These are phyloP conservation scores for Thaumetopoea pityocampa DNA, from an alignment of 1,140 invertebrate genomes.

Conservation along the genomic window DNA sequence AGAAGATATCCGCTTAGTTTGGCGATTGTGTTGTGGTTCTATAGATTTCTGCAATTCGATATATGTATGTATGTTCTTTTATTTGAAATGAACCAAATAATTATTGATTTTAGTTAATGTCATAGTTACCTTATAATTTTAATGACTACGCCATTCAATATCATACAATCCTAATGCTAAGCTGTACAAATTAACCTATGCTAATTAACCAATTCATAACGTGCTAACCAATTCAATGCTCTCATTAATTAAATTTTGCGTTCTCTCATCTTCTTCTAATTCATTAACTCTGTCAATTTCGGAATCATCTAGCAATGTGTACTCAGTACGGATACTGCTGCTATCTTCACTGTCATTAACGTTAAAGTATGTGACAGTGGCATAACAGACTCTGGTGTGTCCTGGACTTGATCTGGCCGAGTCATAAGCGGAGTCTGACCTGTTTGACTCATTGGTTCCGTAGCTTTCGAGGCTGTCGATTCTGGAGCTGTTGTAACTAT, in stretches of 20 bases:
- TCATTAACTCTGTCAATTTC: constrained; percentile 29
- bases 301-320: constrained; percentile 48
- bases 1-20: too few relatives aligned
- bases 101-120: too few relatives aligned
- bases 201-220: constrained; percentile 36
- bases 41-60: too few relatives aligned
- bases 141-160: too few relatives aligned
- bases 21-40: too few relatives aligned
- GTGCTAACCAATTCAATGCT: constrained; percentile 58
- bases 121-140: too few relatives aligned
- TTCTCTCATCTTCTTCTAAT: constrained; percentile 41
- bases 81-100: too few relatives aligned
- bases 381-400: constrained; percentile 42
- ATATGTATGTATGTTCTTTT: too few relatives aligned
- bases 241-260: constrained; percentile 63
- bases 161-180: too few relatives aligned
- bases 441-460: constrained; percentile 27
- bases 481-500: constrained; percentile 28
- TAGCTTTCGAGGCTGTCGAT: constrained; percentile 22
- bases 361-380: constrained; percentile 61
- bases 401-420: constrained; percentile 48
- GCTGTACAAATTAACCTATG: too few relatives aligned
- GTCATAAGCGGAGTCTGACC: constrained; percentile 60
- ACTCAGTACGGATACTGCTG: constrained; percentile 62
- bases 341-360: constrained; percentile 64